Evolutionary conservation across 2,888 invertebrate species (phyloP).

Genomic region (Odontocolon sp.): DNA sequence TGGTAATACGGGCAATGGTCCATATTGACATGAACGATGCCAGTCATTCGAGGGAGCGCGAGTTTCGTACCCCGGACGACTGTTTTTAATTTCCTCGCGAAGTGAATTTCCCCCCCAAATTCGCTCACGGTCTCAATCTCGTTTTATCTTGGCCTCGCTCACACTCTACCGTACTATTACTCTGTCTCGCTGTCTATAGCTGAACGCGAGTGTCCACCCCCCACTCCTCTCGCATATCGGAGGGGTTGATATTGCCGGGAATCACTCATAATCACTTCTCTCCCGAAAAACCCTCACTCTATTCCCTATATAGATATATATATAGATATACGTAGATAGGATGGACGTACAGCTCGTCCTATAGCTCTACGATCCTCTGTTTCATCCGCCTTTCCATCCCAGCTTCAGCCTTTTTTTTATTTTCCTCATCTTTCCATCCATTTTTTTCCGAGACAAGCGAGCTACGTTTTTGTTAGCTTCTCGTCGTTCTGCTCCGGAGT

Average conservation of each 20-base stretch:
- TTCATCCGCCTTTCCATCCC: slow-evolving; percentile 26
- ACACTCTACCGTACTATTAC: slow-evolving; percentile 29
- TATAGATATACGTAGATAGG: background rate
- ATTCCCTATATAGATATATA: background rate
- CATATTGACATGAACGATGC: slow-evolving; percentile 81
- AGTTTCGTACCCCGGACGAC: slow-evolving; percentile 72
- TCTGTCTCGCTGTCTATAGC: slow-evolving; percentile 39
- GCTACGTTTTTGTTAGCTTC: slow-evolving; percentile 35
- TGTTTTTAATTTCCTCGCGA: slow-evolving; percentile 81
- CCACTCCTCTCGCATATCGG: slow-evolving; percentile 62
- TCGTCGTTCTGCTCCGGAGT: slow-evolving; percentile 39
- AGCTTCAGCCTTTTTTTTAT: slow-evolving; percentile 41
- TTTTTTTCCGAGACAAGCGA: slow-evolving; percentile 43
- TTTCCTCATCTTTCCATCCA: slow-evolving; percentile 46
- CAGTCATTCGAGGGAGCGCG: slow-evolving; percentile 76
- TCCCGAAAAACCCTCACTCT: slow-evolving; percentile 52
- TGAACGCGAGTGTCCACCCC: slow-evolving; percentile 34
- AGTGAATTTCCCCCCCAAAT: slow-evolving; percentile 76
- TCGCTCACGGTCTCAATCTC: slow-evolving; percentile 50
- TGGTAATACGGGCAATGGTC: slow-evolving; percentile 81
- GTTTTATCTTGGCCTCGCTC: slow-evolving; percentile 17
- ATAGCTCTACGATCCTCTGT: slow-evolving; percentile 23
- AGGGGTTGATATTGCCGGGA: slow-evolving; percentile 79
- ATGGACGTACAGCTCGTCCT: slow-evolving; percentile 1
- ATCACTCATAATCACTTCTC: slow-evolving; percentile 79